phyloP scores from a whole-genome alignment of 2,888 invertebrate genomes.

The Idaea biselata region DNA sequence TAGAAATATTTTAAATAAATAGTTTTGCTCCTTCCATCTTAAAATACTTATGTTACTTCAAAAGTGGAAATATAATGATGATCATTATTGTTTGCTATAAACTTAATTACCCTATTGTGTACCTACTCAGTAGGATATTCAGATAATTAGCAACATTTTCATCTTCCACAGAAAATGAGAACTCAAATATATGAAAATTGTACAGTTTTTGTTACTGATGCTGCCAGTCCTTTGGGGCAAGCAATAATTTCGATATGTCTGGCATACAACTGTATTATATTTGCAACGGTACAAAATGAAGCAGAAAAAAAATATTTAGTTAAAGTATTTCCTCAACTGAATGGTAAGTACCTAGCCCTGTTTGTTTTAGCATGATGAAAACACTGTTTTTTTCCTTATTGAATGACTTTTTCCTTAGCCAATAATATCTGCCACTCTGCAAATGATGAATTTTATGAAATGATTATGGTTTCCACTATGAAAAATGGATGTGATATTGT shows the following conservation, averaged over 20 bases:
- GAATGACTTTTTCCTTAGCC: constrained; percentile 15
- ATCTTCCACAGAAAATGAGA: neutral
- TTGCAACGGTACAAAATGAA: constrained; percentile 41
- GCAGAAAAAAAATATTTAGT: constrained; percentile 43
- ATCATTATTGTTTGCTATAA: no score
- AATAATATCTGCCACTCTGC: constrained; percentile 15
- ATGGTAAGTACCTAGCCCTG: constrained; percentile 32
- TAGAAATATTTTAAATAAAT: neutral
- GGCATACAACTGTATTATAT: constrained; percentile 41
- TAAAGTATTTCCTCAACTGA: constrained; percentile 43
- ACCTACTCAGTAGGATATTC: no score
- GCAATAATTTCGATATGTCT: constrained; percentile 50
- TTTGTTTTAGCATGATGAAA: neutral
- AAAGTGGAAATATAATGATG: no score
- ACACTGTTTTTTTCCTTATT: neutral
- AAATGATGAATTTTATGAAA: constrained; percentile 10
- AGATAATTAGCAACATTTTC: no score
- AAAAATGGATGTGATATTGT: constrained; percentile 18
- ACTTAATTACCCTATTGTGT: no score
- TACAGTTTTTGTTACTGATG: constrained; percentile 44
- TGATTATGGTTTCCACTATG: constrained; percentile 12
- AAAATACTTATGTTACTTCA: no score
- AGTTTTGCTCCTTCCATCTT: neutral
- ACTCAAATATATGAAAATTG: neutral
- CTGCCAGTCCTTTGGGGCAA: constrained; percentile 51